Conservation (phyloP, 1,140 invertebrate genomes). For the Bombyx mori region DNA sequence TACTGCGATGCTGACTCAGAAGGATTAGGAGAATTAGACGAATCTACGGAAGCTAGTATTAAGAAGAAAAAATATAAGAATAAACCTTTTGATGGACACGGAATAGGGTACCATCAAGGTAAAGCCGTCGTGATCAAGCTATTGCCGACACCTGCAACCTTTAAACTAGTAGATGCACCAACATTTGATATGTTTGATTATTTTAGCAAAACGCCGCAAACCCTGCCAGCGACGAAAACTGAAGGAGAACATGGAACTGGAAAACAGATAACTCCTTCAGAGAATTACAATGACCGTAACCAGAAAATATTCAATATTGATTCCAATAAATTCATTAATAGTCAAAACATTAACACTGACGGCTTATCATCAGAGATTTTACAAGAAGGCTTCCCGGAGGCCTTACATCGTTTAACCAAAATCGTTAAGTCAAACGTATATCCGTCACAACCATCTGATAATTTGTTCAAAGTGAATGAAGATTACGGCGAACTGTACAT, state of each 20-base stretch:
- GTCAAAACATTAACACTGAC: neutral
- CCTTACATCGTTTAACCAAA: conserved; percentile 25
- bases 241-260: conserved; percentile 31
- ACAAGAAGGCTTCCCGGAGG: conserved; percentile 21
- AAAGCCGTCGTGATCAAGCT: conserved; percentile 61
- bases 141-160: conserved; percentile 37
- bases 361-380: conserved; percentile 2
- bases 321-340: conserved; percentile 2
- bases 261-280: conserved; percentile 27
- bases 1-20: conserved; percentile 66
- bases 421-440: conserved; percentile 25
- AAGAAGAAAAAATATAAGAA: conserved; percentile 46
- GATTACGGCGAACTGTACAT: conserved; percentile 16
- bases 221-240: conserved; percentile 28
- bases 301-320: conserved; percentile 2
- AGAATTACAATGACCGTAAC: neutral
- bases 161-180: conserved; percentile 35
- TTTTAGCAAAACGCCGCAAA: conserved; percentile 59
- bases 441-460: conserved; percentile 17
- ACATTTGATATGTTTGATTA: conserved; percentile 52
- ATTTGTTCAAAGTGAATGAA: conserved; percentile 15
- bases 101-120: conserved; percentile 64
- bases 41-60: conserved; percentile 18
- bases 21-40: conserved; percentile 20
- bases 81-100: conserved; percentile 57